These are phyloP conservation scores for Volucella zonaria DNA, from an alignment of 2,888 invertebrate species.

Conservation along the genomic window DNA sequence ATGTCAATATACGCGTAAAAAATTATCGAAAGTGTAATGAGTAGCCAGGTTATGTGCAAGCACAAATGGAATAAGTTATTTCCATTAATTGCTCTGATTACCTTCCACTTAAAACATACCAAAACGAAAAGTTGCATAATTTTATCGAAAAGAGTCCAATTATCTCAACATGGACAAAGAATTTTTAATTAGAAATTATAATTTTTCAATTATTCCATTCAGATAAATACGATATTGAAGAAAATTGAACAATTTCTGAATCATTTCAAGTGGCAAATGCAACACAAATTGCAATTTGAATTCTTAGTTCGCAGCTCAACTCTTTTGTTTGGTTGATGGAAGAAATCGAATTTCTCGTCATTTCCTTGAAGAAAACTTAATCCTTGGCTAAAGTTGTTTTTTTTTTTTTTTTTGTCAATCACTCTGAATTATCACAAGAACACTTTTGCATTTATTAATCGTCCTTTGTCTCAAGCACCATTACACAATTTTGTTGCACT, in stretches of 20 bases:
- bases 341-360: neutral
- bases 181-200: too few relatives aligned
- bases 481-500: slow-evolving; percentile 22
- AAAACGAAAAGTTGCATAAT: too few relatives aligned
- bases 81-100: too few relatives aligned
- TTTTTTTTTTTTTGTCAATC: neutral
- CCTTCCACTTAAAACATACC: too few relatives aligned
- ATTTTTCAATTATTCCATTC: too few relatives aligned
- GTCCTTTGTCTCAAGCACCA: slow-evolving; percentile 23
- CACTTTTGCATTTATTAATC: slow-evolving; percentile 25
- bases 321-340: slow-evolving; percentile 41
- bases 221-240: neutral
- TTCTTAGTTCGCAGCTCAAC: slow-evolving; percentile 31
- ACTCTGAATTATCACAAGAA: slow-evolving; percentile 12
- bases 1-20: too few relatives aligned
- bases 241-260: neutral
- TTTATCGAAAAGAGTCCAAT: too few relatives aligned
- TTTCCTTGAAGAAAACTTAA: slow-evolving; percentile 6
- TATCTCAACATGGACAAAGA: too few relatives aligned
- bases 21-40: too few relatives aligned
- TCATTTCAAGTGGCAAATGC: too few relatives aligned
- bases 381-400: slow-evolving; percentile 17
- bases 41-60: too few relatives aligned
- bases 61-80: too few relatives aligned
- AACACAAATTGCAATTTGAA: neutral